A percentile compares a stretch with the other conserved stretches of the same genome.
Conservation (phyloP, 1,140 invertebrate species). For the Ectropis grisescens region DNA sequence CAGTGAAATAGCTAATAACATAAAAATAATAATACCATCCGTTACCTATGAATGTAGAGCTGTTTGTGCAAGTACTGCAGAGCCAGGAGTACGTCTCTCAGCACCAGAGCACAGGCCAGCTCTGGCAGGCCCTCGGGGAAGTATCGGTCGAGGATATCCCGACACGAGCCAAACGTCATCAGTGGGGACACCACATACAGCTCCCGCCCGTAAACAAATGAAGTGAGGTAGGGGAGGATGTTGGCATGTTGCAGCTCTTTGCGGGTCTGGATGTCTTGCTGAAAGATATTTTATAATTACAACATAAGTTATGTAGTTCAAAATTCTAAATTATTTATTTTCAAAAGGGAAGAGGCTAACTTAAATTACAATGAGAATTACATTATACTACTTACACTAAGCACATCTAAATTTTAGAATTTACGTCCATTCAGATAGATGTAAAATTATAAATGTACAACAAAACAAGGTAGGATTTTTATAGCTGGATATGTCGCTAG, state of each 20-base stretch:
- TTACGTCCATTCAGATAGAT: no score
- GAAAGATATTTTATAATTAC: slow-evolving; percentile 21
- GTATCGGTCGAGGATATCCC: slow-evolving; percentile 82
- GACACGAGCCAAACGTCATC: slow-evolving; percentile 86
- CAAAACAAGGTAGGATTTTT: no score
- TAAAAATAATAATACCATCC: no score
- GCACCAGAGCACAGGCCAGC: slow-evolving; percentile 82
- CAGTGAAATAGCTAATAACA: no score
- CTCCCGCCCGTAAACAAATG: slow-evolving; percentile 81
- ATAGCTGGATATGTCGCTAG: no score
- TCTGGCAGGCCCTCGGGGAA: slow-evolving; percentile 86
- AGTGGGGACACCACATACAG: slow-evolving; percentile 85
- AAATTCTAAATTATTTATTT: no score
- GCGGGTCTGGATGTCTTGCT: slow-evolving; percentile 82
- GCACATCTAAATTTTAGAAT: no score
- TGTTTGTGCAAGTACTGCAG: slow-evolving; percentile 88
- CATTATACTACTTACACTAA: no score
- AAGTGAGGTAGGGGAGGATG: slow-evolving; percentile 79
- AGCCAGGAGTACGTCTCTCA: slow-evolving; percentile 83
- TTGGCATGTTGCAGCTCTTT: slow-evolving; percentile 85
- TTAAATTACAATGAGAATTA: no score
- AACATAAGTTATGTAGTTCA: no score
- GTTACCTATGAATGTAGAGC: slow-evolving; percentile 87
- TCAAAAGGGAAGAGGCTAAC: no score
- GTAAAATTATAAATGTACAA: no score